Evolutionary conservation across 1,140 invertebrate species (phyloP), one percentile per base, ranked within the genome.

Genomic region (Cydia strobilella): DNA sequence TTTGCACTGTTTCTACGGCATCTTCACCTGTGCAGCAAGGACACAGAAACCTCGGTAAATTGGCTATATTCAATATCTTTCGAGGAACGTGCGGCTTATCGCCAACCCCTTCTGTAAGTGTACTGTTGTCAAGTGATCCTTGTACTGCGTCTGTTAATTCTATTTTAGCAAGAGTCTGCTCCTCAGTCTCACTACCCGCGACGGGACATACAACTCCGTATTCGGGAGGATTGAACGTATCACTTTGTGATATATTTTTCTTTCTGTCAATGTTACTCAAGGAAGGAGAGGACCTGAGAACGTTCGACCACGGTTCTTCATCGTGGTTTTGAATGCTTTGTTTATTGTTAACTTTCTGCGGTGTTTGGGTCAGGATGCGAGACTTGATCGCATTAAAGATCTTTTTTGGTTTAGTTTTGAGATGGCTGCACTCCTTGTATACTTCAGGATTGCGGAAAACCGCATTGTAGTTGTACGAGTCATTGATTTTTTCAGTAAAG

Each of bases 1-100:
- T 83, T 23, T 80, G 45, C 42, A 65, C 42, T 69, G 81, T 77
- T 63, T 80, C 48, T 6, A 66, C 25, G 76, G 88, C 84, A 9
- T 85, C 84, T 6, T 84, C 85, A 1, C 87, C 85, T 23, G 82
- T 81, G 71, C 85, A 87, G 76, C 89, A 91, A 9, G 89, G 88
- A 63, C 88, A 91, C 1, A 87, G 23, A 2, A 86, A 45, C 66
- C 76, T 85, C 3, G 87, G 85, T 12, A 82, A 25, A n/a, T 31
- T 35, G 4, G 77, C 74, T 77, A 72, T 84, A 74, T 73, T 73
- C 74, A 75, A 82, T n/a, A 78, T 66, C 76, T 76, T 72, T 72
- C n/a, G 15, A 2, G 18, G 23, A 13, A 20, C 35, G 9, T 18
- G 31, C 35, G 1, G 65, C 4, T 69, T 39, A 10, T n/a, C 15